phyloP scores from a whole-genome alignment of 2,113 vertebrate genomes.

The Petrocephalus microphthalmus region DNA sequence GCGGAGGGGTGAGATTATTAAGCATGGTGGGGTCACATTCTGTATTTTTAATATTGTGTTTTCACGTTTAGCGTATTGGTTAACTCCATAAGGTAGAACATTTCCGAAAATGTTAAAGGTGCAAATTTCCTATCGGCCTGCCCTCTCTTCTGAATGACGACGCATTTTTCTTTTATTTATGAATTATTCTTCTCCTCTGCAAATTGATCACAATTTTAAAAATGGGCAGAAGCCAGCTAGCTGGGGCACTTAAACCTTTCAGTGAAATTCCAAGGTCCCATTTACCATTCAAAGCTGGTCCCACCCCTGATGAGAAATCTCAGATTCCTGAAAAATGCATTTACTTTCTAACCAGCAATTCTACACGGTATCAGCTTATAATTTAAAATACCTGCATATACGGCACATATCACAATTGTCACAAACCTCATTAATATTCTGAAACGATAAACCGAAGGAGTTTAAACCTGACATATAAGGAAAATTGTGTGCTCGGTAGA shows the following conservation, averaged over 20 bases:
- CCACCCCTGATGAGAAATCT: neutral
- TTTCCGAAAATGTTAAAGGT: neutral
- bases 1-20: conserved; percentile 23
- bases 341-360: neutral
- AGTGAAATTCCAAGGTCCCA: neutral
- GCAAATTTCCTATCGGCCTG: neutral
- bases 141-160: neutral
- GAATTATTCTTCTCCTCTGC: neutral
- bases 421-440: too few relatives aligned
- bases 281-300: neutral
- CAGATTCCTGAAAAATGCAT: neutral
- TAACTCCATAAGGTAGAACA: neutral
- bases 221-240: neutral
- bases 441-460: neutral
- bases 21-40: too few relatives aligned
- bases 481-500: neutral
- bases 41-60: neutral
- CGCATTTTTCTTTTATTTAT: neutral
- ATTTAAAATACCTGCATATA: neutral
- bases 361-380: neutral
- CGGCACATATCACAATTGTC: neutral
- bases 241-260: neutral
- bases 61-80: neutral
- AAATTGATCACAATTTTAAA: neutral
- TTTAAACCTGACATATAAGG: neutral